Conservation (phyloP, 2,113 vertebrate genomes). For the Platichthys stellatus region DNA sequence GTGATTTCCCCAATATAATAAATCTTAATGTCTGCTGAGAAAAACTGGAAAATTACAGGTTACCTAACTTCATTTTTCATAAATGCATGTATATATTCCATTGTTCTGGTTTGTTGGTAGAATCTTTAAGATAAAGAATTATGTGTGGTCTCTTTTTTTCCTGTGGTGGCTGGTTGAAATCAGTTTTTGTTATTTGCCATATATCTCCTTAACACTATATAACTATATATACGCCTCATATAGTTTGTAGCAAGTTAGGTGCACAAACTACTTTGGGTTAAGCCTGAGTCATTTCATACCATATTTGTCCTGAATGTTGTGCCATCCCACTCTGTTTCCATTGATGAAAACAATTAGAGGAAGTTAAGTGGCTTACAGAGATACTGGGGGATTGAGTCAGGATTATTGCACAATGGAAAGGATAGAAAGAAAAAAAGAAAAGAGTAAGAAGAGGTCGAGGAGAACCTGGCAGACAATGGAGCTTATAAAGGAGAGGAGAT, state of each 20-base stretch:
- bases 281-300: neutral
- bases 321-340: neutral
- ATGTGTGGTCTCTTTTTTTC: too few species aligned
- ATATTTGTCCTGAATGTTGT: neutral
- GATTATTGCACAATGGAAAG: conserved; percentile 22
- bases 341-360: conserved; percentile 39
- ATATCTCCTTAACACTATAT: too few species aligned
- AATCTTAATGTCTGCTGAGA: neutral
- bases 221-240: too few species aligned
- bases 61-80: too few species aligned
- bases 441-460: neutral
- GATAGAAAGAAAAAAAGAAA: conserved; percentile 9
- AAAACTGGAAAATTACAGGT: neutral
- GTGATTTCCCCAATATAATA: neutral
- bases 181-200: too few species aligned
- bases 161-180: too few species aligned
- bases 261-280: neutral
- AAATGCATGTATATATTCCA: too few species aligned
- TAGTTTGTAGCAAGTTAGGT: too few species aligned
- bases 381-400: conserved; percentile 3
- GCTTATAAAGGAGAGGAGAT: neutral
- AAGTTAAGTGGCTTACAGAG: conserved; percentile 16
- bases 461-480: neutral
- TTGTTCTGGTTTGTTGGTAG: neutral
- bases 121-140: too few species aligned